phyloP scores from a whole-genome alignment of 2,113 vertebrate genomes.

The Melanocharis versteri region DNA sequence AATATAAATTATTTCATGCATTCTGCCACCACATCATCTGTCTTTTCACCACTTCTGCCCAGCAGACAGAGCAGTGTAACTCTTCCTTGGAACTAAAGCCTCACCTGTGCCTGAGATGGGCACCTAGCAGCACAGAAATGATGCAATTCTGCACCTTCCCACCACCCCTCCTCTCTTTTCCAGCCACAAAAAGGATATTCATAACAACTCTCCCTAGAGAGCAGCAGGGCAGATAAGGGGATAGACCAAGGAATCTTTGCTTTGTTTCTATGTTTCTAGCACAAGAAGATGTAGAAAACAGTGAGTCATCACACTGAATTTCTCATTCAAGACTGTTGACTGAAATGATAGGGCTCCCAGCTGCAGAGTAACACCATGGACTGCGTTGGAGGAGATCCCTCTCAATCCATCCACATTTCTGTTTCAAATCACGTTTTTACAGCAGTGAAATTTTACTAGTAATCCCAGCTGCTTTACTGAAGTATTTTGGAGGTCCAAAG shows the following conservation, averaged over 20 bases:
- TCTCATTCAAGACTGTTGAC: not conserved
- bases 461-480: not conserved
- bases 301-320: not conserved
- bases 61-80: not conserved
- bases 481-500: not conserved
- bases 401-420: not conserved
- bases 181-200: not conserved
- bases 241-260: not conserved
- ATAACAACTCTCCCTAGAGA: not conserved
- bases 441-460: not conserved
- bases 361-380: not conserved
- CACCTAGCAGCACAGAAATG: accelerated
- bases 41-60: not conserved
- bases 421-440: not conserved
- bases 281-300: not conserved
- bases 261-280: not conserved
- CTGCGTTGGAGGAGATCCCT: not conserved
- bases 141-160: not conserved
- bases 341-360: not conserved
- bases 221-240: not conserved
- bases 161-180: not conserved
- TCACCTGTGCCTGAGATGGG: not conserved
- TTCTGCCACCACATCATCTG: not conserved
- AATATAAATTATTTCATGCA: constrained; percentile 1
- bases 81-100: not conserved